phyloP scores from a whole-genome alignment of 2,113 vertebrate genomes.

The Bostrychus sinensis region DNA sequence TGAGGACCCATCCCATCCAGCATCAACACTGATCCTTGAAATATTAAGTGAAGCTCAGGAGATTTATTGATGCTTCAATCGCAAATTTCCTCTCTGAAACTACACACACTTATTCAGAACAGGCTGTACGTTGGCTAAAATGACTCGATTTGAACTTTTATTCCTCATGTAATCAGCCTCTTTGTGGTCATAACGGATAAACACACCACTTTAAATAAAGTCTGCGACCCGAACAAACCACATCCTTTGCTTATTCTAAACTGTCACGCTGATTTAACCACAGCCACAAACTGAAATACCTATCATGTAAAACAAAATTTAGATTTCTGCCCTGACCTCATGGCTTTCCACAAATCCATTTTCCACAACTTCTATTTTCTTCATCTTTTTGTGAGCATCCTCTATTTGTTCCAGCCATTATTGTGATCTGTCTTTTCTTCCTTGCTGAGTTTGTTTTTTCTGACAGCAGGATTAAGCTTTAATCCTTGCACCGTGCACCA shows the following conservation, averaged over 20 bases:
- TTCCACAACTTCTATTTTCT: conserved; percentile 17
- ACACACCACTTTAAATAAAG: conserved; percentile 56
- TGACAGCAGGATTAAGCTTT: conserved; percentile 68
- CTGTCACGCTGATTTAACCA: not conserved
- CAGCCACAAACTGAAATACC: not conserved
- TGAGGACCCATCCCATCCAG: too few species aligned
- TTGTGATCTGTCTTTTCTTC: conserved; percentile 12
- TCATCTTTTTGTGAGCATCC: conserved; percentile 28
- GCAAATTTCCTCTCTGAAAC: too few species aligned
- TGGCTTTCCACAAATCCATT: not conserved
- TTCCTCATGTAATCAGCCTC: too few species aligned
- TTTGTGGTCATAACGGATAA: conserved; percentile 40
- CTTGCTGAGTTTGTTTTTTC: conserved; percentile 39
- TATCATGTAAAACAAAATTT: not conserved
- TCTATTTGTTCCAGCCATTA: conserved; percentile 18
- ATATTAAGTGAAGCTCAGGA: too few species aligned
- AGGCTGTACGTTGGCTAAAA: too few species aligned
- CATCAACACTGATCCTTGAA: too few species aligned
- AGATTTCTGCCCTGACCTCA: not conserved
- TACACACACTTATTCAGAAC: too few species aligned
- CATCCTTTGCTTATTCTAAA: conserved; percentile 51
- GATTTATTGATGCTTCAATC: too few species aligned
- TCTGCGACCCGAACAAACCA: too few species aligned
- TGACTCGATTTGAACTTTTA: too few species aligned
- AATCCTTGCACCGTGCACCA: conserved; percentile 58